Evolutionary conservation across 2,797 vertebrate genomes (phyloP).

Genomic region (Podargus strigoides): DNA sequence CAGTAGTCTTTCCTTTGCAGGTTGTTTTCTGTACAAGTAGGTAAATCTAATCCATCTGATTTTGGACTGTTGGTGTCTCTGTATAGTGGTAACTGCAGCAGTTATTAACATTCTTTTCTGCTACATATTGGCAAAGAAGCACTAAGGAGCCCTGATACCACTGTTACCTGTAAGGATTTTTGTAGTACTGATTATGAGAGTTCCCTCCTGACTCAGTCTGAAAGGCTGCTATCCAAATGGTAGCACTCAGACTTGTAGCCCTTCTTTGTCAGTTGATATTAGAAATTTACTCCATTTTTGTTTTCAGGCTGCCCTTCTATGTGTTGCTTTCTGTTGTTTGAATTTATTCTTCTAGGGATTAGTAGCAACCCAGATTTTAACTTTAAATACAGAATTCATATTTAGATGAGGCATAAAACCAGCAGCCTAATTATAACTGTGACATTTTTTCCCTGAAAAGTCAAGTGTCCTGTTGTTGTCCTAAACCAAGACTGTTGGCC

Average conservation of each 20-base stretch:
- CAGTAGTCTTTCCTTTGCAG: neutral
- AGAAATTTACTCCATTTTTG: neutral
- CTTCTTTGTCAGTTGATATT: neutral
- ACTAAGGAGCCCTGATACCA: neutral
- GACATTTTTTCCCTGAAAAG: neutral
- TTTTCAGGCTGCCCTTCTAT: neutral
- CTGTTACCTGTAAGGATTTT: neutral
- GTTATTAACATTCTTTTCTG: neutral
- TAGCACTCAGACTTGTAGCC: neutral
- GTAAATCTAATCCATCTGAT: neutral
- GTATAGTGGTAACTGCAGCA: neutral
- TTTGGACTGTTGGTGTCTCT: neutral
- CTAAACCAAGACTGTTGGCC: neutral
- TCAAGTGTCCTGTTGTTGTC: neutral
- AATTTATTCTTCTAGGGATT: neutral
- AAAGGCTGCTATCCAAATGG: neutral
- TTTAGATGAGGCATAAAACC: neutral
- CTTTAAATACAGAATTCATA: neutral
- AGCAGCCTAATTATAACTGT: neutral
- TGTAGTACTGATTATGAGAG: neutral
- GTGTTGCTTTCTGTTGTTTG: neutral
- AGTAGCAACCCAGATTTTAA: neutral
- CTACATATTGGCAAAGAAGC: neutral
- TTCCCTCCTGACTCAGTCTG: neutral
- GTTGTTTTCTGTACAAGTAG: neutral